Evolutionary conservation across 2,113 vertebrate genomes (phyloP).

Genomic region (Malaclemys terrapin): DNA sequence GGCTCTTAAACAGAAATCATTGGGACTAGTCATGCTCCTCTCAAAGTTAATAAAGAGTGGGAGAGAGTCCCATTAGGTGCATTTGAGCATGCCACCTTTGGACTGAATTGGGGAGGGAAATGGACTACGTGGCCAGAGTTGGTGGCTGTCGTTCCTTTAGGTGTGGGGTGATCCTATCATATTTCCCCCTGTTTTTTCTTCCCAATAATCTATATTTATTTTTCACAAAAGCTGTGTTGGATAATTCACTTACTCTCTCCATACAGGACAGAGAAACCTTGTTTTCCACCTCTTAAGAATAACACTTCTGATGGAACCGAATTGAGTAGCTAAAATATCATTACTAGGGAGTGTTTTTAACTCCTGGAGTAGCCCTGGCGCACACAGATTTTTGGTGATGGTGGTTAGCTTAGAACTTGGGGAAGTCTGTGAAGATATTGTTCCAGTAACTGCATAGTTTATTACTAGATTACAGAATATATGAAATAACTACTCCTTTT

Average conservation of each 20-base stretch:
- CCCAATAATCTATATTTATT: neutral
- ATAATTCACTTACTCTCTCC: neutral
- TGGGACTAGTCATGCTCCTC: neutral
- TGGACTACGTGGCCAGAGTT: neutral
- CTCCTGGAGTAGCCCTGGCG: neutral
- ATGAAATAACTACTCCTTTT: neutral
- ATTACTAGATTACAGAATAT: neutral
- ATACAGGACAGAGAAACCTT: neutral
- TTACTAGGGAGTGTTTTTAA: neutral
- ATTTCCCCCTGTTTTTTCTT: neutral
- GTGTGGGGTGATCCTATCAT: neutral
- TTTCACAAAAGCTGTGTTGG: neutral
- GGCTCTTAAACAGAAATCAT: neutral
- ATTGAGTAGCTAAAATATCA: neutral
- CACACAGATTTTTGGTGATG: neutral
- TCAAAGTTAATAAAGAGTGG: neutral
- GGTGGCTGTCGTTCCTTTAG: neutral
- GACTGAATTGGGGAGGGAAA: neutral
- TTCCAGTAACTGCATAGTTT: neutral
- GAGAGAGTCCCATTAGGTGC: neutral
- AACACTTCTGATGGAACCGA: accelerated
- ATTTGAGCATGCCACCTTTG: neutral
- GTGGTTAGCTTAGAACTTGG: neutral
- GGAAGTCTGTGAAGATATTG: neutral
- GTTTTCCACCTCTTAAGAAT: neutral